Evolutionary conservation across 2,888 invertebrate genomes (phyloP), one percentile per base, ranked within the genome.

Genomic region (Lordiphosa fenestrarum): DNA sequence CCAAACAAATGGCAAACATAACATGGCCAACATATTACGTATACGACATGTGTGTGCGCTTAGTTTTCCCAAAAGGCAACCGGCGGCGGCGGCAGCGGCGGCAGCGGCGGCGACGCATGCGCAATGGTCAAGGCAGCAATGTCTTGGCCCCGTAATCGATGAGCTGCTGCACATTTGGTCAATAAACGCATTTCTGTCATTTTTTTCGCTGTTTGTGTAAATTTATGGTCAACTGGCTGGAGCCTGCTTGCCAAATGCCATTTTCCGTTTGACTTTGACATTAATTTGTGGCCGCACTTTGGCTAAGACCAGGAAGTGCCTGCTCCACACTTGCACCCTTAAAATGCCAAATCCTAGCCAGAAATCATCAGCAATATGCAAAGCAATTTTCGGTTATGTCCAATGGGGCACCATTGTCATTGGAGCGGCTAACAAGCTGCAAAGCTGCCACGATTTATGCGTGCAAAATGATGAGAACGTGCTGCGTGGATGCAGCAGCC

Each of bases 181-280:
- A 81, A 84, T 81, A 81, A 81, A 76, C 81, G 81, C 81, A 81
- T 81, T 84, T 80, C 81, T 85, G 85, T 81, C 85, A 81, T 85
- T 81, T 84, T 78, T 75, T 71, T 53, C 44, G 66, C 56, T 52
- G 40, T 42, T 42, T 37, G 52, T 6, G 69, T 53, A 66, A 82
- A 80, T 80, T 80, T 80, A 80, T 80, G 76, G 80, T 44, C 44
- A 36, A 37, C 37, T 37, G 9, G 40, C 37, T 38, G 25, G 48
- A 37, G 44, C 61, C 61, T 60, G 63, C 72, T 73, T 71, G 75
- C 81, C 81, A 82, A 78, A 84, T 78, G 83, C 83, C 85, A 84
- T 84, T 84, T 76, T 82, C 80, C 63, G 78, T 63, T 78, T 82
- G 80, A 83, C 80, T 80, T 80, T 80, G 80, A 83, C 85, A 84